Base-by-base conservation (phyloP, 2,113 vertebrate genomes). In the Plotosus lineatus region DNA sequence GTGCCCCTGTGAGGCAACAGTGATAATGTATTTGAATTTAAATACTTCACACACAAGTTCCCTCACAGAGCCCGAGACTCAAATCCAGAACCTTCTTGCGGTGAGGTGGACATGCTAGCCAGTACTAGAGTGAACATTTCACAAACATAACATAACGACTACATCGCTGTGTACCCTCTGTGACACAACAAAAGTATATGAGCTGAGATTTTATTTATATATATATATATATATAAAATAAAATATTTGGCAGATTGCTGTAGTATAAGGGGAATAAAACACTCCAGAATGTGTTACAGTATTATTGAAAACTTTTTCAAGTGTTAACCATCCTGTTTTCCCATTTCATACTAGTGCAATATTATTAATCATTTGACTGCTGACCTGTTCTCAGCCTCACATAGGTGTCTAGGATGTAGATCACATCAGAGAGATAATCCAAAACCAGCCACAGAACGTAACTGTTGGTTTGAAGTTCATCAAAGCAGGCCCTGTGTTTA, bases 331-430 rank as follows among this genome's bases (percentile, higher is more conserved):
- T 2, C 8, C 7, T 23, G 61, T 11, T 38, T 3, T 6, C 44
- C 15, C 26, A 69, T 26, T 69, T 26, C 40, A 44, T 61, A 15
- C 31, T 26, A 21, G 58, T 38, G 4, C 31, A 60, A 42, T 48
- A 55, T 38, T 31, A 26, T 8, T 5, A 60, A 38, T 51, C n/a
- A 28, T 78, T 7, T 40, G 73, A 61, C 75, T 73, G 71, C 38
- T 75, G 9, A 98, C 97, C 97, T 92, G 97, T 99, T 82, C 89
- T 94, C 63, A 98, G 90, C 63, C 94, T 94, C 72, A 98, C 93
- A 51, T 93, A 91, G 10, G 95, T 90, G 83, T 99, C 97, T 38
- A 91, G 87, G 0, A 96, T 82, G 82, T 99, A 99, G 88, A 98
- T 48, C 14, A 90, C 84, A 55, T 99, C 97, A 1, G 96, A 97